A percentile compares a stretch with the other conserved stretches of the same genome.
Evolutionary conservation across 2,113 vertebrate genomes (phyloP).

Genomic region (Morone saxatilis): DNA sequence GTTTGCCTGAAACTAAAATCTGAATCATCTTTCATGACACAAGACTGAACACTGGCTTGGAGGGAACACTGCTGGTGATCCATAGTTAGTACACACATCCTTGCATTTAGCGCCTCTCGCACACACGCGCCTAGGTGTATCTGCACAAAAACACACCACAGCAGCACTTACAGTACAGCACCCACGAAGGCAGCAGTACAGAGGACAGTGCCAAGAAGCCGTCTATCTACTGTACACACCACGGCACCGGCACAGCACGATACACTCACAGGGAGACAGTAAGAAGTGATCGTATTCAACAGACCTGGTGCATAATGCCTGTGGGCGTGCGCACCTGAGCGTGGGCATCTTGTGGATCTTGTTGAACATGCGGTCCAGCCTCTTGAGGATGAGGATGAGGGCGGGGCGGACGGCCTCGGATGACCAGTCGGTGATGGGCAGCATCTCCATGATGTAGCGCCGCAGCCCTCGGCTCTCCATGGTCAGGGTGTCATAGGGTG

Average conservation of each 20-base stretch:
- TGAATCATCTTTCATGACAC: constrained; percentile 6
- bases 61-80: constrained; percentile 35
- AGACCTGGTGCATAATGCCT: constrained; percentile 86
- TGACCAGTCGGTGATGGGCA: constrained; percentile 98
- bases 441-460: constrained; percentile 98
- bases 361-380: constrained; percentile 99
- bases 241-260: constrained; percentile 75
- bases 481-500: constrained; percentile 97
- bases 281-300: constrained; percentile 70
- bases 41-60: constrained; percentile 24
- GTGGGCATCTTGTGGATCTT: constrained; percentile 99
- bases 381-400: constrained; percentile 98
- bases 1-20: neutral
- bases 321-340: constrained; percentile 93
- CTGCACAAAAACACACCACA: constrained; percentile 68
- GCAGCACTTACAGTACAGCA: constrained; percentile 76
- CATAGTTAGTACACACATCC: constrained; percentile 17
- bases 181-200: constrained; percentile 65
- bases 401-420: constrained; percentile 96
- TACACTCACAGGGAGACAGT: constrained; percentile 70
- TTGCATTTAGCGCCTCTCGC: constrained; percentile 16
- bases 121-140: constrained; percentile 6
- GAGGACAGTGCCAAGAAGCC: constrained; percentile 76
- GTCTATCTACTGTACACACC: constrained; percentile 72
- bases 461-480: constrained; percentile 98